Evolutionary conservation across 2,113 vertebrate species (phyloP), one percentile per base, ranked within the genome.

Genomic region (Leuciscus idus): DNA sequence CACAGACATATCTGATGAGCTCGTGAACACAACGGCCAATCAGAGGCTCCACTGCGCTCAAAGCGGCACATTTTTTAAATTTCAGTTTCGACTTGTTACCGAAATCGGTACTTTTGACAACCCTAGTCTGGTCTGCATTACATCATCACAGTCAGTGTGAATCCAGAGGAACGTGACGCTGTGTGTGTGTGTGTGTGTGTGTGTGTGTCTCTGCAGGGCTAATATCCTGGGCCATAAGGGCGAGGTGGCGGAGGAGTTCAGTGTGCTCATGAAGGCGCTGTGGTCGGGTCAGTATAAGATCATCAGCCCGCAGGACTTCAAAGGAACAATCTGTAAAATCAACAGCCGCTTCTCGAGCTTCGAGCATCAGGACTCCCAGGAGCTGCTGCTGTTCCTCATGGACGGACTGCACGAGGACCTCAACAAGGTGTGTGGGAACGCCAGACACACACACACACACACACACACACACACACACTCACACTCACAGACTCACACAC

Each of bases 361-460:
- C 6, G 97, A 97, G 85, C 98, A 99, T 89, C 98, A 99, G 83
- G 98, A 99, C 92, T 99, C 98, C 4, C 98, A 99, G 92, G 98
- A 99, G 89, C 86, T 99, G 89, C 96, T 99, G 70, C 95, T 99
- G 57, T 99, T 99, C 90, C 94, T 99, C 50, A 99, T 99, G 98
- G 98, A 99, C 33, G 98, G 98, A 64, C 96, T 99, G 61, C 98
- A 99, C 1, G 98, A 99, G 92, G 98, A 99, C 89, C 95, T 99
- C 74, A 99, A 99, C 92, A 98, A 98, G 95, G 98, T 43, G 43
- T 43, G 43, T 43, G 43, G 0, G 43, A 43, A 2, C 43, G 8
- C 43, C 43, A 43, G 43, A 0, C 1, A 43, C 43, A 43, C 43
- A 43, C 43, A 43, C 43, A 9, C 8, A 43, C 43, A 43, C 8